Conservation (phyloP, 2,888 invertebrate genomes). For the Nemotelus pantherinus region DNA sequence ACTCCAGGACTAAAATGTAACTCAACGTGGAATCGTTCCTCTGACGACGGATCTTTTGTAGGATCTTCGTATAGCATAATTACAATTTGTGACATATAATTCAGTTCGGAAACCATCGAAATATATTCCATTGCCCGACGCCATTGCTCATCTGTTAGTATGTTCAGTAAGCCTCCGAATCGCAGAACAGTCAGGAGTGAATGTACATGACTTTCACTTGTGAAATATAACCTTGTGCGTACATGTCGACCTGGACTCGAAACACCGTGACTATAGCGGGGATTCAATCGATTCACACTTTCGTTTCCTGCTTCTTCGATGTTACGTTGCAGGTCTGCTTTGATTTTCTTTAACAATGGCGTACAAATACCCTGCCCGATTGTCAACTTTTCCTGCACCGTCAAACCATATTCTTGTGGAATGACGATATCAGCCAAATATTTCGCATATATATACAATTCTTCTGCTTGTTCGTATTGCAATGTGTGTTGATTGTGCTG, state of each 20-base stretch:
- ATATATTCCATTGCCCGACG: slow-evolving; percentile 98
- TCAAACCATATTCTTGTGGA: slow-evolving; percentile 98
- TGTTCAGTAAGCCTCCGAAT: slow-evolving; percentile 89
- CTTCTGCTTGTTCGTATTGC: slow-evolving; percentile 91
- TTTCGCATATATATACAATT: slow-evolving; percentile 94
- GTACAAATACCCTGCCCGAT: slow-evolving; percentile 98
- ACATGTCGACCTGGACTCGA: slow-evolving; percentile 98
- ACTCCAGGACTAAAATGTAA: slow-evolving; percentile 99
- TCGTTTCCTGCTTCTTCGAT: slow-evolving; percentile 94
- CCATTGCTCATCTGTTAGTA: slow-evolving; percentile 96
- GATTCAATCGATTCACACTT: slow-evolving; percentile 94
- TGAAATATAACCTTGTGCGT: slow-evolving; percentile 97
- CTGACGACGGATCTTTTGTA: slow-evolving; percentile 90
- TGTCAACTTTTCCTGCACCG: slow-evolving; percentile 92
- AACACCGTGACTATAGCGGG: slow-evolving; percentile 97
- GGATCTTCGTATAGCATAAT: slow-evolving; percentile 99
- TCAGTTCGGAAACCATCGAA: slow-evolving; percentile 95
- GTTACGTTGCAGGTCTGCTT: slow-evolving; percentile 92
- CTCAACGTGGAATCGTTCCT: slow-evolving; percentile 97
- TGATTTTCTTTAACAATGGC: slow-evolving; percentile 93
- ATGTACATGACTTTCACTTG: slow-evolving; percentile 99
- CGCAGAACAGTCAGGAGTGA: slow-evolving; percentile 94
- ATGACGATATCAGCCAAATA: slow-evolving; percentile 98
- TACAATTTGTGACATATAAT: slow-evolving; percentile 99
- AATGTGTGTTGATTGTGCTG: slow-evolving; percentile 97